Evolutionary conservation across 1,140 invertebrate species (phyloP), one percentile per base, ranked within the genome.

Genomic region (Aphaenogaster floridana): DNA sequence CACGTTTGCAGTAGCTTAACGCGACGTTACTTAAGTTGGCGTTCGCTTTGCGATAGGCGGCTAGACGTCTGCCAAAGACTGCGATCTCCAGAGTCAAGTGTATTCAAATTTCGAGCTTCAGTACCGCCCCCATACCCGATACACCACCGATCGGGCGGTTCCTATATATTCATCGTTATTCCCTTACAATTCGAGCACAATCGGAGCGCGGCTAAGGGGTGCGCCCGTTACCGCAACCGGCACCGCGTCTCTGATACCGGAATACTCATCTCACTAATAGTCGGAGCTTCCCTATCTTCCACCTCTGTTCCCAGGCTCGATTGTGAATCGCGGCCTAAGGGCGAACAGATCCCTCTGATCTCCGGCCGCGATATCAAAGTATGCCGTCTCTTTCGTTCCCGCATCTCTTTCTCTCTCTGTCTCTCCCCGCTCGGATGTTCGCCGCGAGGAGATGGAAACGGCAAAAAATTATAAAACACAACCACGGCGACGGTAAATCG

Each of bases 201-300:
- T 84, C 80, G 80, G 80, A 74, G 69, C 45, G 54, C 69, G 69
- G 80, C 69, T 84, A 84, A 84, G 69, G 54, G 69, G 52, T 81
- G 79, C 64, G 66, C 54, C 80, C 69, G 80, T 84, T 84, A 84
- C 80, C 80, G 42, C 80, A 84, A 84, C 80, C 80, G 54, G 69
- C n/a, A 74, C 80, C 69, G 69, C 80, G 80, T 84, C 42, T 84
- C 80, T 84, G 80, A 84, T 84, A 84, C 80, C 80, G 80, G 80
- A 84, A 84, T 84, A 84, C 80, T 84, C 80, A 84, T 84, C 80
- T 74, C 80, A 76, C 80, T 84, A 84, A 84, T 84, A 84, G 80
- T 76, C 69, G 80, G 64, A 74, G 69, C 80, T 74, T 84, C 69
- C 57, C 80, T 84, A 84, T 84, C 80, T 84, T 81, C 80, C 80